Percentiles rank a stretch among this genome's conserved stretches.
Conservation (phyloP, 2,888 invertebrate species). For the Fragum sueziense region DNA sequence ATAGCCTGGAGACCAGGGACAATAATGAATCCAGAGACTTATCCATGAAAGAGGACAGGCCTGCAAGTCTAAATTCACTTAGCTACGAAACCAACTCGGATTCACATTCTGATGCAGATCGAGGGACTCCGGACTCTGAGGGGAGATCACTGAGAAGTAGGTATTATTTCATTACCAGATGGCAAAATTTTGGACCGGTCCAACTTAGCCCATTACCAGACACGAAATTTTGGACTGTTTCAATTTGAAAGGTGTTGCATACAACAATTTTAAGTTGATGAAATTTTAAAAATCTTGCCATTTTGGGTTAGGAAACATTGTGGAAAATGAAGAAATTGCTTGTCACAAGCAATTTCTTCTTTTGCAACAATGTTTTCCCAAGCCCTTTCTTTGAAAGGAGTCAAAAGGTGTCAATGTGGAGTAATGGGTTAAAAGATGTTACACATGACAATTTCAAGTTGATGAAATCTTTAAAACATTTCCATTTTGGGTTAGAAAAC, state of each 20-base stretch:
- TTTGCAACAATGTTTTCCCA: conserved; percentile 3
- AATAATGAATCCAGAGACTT: conserved; percentile 53
- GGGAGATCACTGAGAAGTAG: conserved; percentile 76
- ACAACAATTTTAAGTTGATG: no score
- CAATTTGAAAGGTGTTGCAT: neutral
- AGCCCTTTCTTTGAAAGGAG: neutral
- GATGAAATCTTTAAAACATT: no score
- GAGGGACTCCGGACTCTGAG: conserved; percentile 76
- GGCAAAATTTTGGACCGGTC: no score
- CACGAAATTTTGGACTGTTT: no score
- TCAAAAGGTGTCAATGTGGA: no score
- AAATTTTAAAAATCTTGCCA: no score
- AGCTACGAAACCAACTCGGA: conserved; percentile 76
- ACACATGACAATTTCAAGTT: no score
- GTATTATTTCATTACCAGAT: no score
- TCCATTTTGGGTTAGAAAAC: no score
- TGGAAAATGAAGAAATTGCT: conserved; percentile 1
- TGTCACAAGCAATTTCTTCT: neutral
- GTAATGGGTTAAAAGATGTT: no score
- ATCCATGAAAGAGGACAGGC: conserved; percentile 73
- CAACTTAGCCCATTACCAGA: no score
- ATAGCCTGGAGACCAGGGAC: conserved; percentile 48
- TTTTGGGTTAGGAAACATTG: no score
- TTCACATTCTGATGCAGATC: conserved; percentile 72
- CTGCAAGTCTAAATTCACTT: conserved; percentile 73